Evolutionary conservation across 64 coral and sea anemone genomes (phyloP).

Genomic region (Montipora sp.): DNA sequence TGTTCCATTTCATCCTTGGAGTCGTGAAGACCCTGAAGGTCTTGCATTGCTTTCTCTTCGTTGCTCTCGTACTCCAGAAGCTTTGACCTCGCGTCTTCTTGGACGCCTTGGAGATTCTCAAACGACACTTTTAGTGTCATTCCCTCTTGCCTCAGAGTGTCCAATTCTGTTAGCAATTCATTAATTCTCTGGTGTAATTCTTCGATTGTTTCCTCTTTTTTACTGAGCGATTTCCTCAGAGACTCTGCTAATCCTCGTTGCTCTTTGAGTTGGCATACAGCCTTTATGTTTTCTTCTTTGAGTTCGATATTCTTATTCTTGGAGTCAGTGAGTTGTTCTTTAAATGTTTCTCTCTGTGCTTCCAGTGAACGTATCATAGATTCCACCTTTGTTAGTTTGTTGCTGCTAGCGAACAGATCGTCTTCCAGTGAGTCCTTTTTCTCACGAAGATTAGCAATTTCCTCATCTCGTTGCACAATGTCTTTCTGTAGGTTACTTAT

Average conservation of each 20-base stretch:
- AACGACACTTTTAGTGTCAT: slow-evolving; percentile 68
- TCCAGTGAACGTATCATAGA: slow-evolving; percentile 60
- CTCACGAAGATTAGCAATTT: slow-evolving; percentile 55
- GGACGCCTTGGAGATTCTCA: slow-evolving; percentile 47
- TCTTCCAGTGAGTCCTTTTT: slow-evolving; percentile 76
- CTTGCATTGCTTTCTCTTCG: slow-evolving; percentile 36
- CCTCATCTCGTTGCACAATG: slow-evolving; percentile 40
- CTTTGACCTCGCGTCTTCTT: slow-evolving; percentile 61
- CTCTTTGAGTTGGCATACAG: slow-evolving; percentile 68
- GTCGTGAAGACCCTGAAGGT: slow-evolving; percentile 51
- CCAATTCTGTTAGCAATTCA: slow-evolving; percentile 77
- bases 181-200: slow-evolving; percentile 55
- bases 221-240: slow-evolving; percentile 62
- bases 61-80: slow-evolving; percentile 45
- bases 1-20: slow-evolving; percentile 70
- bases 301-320: slow-evolving; percentile 67
- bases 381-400: slow-evolving; percentile 63
- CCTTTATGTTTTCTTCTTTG: slow-evolving; percentile 76
- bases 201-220: slow-evolving; percentile 79
- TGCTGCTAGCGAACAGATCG: slow-evolving; percentile 45
- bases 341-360: slow-evolving; percentile 72
- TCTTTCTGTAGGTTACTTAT: slow-evolving; percentile 58
- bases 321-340: slow-evolving; percentile 59
- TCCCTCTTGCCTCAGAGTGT: slow-evolving; percentile 69
- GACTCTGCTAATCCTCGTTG: slow-evolving; percentile 80